Base-by-base conservation (phyloP, 2,113 vertebrate species). In the Talpa occidentalis region DNA sequence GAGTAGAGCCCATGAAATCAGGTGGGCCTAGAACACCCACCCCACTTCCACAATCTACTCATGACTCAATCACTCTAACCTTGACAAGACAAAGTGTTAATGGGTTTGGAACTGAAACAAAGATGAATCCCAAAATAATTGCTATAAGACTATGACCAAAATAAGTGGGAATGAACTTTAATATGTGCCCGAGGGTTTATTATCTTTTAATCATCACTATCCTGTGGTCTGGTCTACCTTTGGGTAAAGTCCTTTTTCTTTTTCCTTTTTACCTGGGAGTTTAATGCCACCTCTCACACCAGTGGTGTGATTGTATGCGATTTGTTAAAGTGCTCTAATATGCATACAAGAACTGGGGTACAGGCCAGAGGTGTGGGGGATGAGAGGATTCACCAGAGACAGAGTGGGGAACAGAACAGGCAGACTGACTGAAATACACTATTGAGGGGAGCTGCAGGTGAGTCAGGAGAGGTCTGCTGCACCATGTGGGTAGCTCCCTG, bases 161-260 rank as follows among this genome's bases (percentile, higher is more conserved):
- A 70, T 11, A 26, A 42, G 4, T 12, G 49, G 69, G 3, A 35
- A 85, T 91, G 42, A 73, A 11, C 3, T 78, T 60, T 67, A 44
- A 5, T 17, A 14, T 35, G 9, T 40, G 0, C 24, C 56, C 4
- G 8, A 12, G 49, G 14, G 1, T 60, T 8, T 0, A 0, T 67
- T 67, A 26, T 47, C 6, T 37, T 19, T 54, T 19, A 42, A 19
- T 15, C 11, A 37, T 80, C 5, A 32, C 3, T 26, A 35, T 44
- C 10, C 3, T 35, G 10, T n/a, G 0, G 4, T 32, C 64, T 66
- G 0, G 6, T 54, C 16, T 88, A 30, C 1, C 28, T 6, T 60
- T 22, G 64, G 40, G n/a, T 14, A 56, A 22, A 54, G 62, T 69
- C 14, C 14, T 4, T 72, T 77, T 35, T 49, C 15, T 72, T 42